Conservation (phyloP, 2,113 vertebrate genomes). For the Xiphorhynchus elegans region DNA sequence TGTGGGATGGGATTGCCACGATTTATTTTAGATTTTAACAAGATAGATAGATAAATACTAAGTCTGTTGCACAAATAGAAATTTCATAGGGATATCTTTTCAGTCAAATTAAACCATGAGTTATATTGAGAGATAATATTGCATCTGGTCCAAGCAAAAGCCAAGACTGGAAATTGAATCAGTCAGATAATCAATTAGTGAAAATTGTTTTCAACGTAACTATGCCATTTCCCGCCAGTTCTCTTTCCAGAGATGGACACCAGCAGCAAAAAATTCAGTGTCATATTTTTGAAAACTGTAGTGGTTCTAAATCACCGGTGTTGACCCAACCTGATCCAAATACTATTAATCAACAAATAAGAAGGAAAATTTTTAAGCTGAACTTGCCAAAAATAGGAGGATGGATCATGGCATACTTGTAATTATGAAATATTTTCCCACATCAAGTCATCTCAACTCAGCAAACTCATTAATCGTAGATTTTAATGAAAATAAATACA, state of each 20-base stretch:
- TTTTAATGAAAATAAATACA: background rate
- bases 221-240: background rate
- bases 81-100: background rate
- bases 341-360: background rate
- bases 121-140: background rate
- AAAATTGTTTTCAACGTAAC: background rate
- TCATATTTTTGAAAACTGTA: background rate
- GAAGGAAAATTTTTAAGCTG: background rate
- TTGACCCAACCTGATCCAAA: background rate
- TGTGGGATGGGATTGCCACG: slow-evolving; percentile 19
- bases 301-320: background rate
- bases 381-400: background rate
- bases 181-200: slow-evolving; percentile 12
- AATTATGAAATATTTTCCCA: background rate
- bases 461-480: background rate
- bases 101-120: background rate
- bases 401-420: background rate
- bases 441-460: background rate
- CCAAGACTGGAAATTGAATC: background rate
- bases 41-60: slow-evolving; percentile 24
- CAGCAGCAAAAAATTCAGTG: background rate
- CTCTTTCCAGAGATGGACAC: slow-evolving; percentile 10
- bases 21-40: slow-evolving; percentile 56
- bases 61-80: slow-evolving; percentile 1
- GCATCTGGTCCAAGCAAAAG: background rate